Conservation (phyloP, 2,797 vertebrate genomes). For the Phylloscopus collybita region DNA sequence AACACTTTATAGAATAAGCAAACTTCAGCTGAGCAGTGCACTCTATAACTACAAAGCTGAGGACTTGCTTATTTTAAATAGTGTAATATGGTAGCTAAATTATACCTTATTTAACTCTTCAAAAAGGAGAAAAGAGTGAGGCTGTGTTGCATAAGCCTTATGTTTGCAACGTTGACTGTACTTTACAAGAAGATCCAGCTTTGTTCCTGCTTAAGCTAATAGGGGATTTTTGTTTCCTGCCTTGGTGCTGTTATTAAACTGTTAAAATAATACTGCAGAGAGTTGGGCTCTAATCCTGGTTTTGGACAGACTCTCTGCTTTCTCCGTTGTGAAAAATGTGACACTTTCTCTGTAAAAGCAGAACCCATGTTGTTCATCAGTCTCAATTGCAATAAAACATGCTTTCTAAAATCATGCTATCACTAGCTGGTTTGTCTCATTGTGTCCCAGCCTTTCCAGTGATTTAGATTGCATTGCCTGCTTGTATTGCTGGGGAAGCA, state of each 20-base stretch:
- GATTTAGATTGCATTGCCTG: background rate
- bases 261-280: background rate
- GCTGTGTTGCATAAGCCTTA: background rate
- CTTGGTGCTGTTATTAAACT: background rate
- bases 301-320: background rate
- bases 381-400: background rate
- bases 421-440: background rate
- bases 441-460: background rate
- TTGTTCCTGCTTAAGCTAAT: background rate
- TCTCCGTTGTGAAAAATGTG: background rate
- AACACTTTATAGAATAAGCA: background rate
- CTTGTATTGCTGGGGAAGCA: background rate
- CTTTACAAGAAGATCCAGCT: background rate
- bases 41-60: background rate
- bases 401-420: background rate
- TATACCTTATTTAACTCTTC: background rate
- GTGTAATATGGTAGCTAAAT: background rate
- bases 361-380: background rate
- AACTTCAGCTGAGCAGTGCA: background rate
- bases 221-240: background rate
- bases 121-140: background rate
- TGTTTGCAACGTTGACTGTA: background rate
- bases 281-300: background rate
- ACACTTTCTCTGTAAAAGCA: background rate
- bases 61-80: conserved; percentile 20